Base-by-base conservation (phyloP, 2,888 invertebrate species). In the Cheilosia urbana region DNA sequence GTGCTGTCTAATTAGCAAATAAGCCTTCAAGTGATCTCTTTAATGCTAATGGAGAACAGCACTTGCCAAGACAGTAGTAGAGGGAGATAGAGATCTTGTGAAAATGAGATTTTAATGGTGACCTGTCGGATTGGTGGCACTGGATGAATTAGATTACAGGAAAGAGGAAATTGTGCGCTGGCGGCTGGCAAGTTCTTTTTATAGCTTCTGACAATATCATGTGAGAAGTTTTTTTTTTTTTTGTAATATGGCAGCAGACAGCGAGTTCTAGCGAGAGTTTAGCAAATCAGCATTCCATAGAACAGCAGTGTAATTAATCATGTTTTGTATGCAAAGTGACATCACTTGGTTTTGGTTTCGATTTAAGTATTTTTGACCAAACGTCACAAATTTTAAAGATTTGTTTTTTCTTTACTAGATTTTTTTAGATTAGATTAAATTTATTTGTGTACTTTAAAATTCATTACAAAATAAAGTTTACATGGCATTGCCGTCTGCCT, bases 41-140 rank as follows among this genome's bases (percentile, higher is more conserved):
- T 24, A 51, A 69, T 69, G 71, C 49, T 78, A 71, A 71, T 62
- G 47, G 71, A 49, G 42, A 55, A 57, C 42, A 21, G 30, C 15
- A 4, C 34, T 53, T 17, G 24, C 37, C 51, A 24, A 53, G 27
- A 27, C 24, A 37, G n/a, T n/a, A 6, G 11, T 9, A 55, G 37
- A 17, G 19, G n/a, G 11, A 45, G 84, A 84, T 84, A 76, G 55
- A 24, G 60, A 84, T 84, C 84, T 80, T 84, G 84, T 80, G 84
- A 80, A 84, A 84, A 84, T 84, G 69, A 80, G 80, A 55, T 71
- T 84, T 84, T 84, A 84, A 84, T 84, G 80, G 80, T 58, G 66
- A 75, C 69, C 80, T 76, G 60, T 55, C 71, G 76, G 71, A 80
- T 80, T 51, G 72, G 72, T 72, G 80, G 84, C 80, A 66, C 58